Percentiles rank a stretch among this genome's conserved stretches.
Evolutionary conservation across 2,888 invertebrate genomes (phyloP).

Genomic region (Sialis lutaria): DNA sequence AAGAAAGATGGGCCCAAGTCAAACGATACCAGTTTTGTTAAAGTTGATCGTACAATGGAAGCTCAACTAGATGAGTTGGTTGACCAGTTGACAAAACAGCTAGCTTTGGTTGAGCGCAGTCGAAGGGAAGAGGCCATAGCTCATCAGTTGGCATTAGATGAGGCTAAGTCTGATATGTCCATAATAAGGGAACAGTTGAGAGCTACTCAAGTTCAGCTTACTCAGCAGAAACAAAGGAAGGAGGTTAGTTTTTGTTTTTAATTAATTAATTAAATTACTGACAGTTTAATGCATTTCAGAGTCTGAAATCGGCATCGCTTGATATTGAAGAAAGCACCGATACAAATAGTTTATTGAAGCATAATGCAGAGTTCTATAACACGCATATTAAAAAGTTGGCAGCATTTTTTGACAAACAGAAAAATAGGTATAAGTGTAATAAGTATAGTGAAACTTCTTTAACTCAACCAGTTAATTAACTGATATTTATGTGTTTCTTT

Average conservation of each 20-base stretch:
- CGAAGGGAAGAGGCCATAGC: slow-evolving; percentile 10
- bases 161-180: slow-evolving; percentile 9
- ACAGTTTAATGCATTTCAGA: not conserved
- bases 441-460: not conserved
- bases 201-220: slow-evolving; percentile 28
- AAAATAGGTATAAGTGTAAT: not conserved
- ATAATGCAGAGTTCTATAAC: not conserved
- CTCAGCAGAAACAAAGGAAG: slow-evolving; percentile 28
- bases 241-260: slow-evolving; percentile 12
- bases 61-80: slow-evolving; percentile 10
- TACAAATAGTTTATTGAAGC: not conserved
- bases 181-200: slow-evolving; percentile 24
- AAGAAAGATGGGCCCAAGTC: not conserved
- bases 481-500: not conserved
- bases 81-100: slow-evolving; percentile 11
- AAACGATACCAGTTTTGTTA: not conserved
- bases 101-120: slow-evolving; percentile 12
- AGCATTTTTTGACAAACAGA: slow-evolving; percentile 2
- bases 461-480: no score
- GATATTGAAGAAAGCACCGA: not conserved
- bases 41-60: slow-evolving; percentile 6
- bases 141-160: slow-evolving; percentile 6
- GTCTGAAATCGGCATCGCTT: slow-evolving; percentile 1
- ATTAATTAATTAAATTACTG: no score
- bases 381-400: not conserved